Conservation (phyloP, 2,888 invertebrate species). For the Polylopha cassiicola region DNA sequence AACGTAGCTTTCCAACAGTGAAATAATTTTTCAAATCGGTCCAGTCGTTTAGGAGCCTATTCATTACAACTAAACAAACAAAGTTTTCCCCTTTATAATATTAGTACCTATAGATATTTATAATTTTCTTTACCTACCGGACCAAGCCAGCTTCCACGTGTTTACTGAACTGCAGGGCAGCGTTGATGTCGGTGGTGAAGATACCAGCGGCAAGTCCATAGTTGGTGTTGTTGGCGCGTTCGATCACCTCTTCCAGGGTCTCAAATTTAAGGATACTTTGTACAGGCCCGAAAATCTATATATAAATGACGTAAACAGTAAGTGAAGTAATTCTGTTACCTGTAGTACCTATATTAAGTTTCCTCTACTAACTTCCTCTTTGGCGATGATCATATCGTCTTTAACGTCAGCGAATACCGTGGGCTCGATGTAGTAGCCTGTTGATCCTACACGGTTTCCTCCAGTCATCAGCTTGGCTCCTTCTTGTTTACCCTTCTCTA, state of each 20-base stretch:
- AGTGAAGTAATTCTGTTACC: neutral
- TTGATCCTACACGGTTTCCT: constrained; percentile 73
- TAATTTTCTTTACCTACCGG: too few relatives aligned
- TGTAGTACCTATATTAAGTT: too few relatives aligned
- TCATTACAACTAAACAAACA: too few relatives aligned
- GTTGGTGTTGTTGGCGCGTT: constrained; percentile 86
- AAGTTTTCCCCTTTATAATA: too few relatives aligned
- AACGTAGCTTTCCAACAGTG: too few relatives aligned
- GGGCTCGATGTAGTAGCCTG: constrained; percentile 83
- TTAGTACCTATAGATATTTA: too few relatives aligned
- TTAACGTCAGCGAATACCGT: constrained; percentile 82
- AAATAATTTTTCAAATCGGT: too few relatives aligned
- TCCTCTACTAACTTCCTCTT: constrained; percentile 74
- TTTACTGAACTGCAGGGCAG: constrained; percentile 84
- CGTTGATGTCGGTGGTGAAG: constrained; percentile 88
- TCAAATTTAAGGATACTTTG: constrained; percentile 90
- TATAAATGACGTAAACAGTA: constrained; percentile 5
- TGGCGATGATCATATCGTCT: constrained; percentile 81
- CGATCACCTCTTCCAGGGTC: constrained; percentile 86
- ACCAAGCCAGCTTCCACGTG: constrained; percentile 86
- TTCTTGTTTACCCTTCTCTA: constrained; percentile 82
- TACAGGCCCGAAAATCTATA: constrained; percentile 93
- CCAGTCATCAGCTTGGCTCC: constrained; percentile 85
- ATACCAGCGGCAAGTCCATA: constrained; percentile 92
- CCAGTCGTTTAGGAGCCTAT: too few relatives aligned